Percentiles rank a stretch among this genome's conserved stretches.
These are phyloP conservation scores for Amphiprion clarkii DNA, from an alignment of 2,797 vertebrate species.

Conservation along the genomic window DNA sequence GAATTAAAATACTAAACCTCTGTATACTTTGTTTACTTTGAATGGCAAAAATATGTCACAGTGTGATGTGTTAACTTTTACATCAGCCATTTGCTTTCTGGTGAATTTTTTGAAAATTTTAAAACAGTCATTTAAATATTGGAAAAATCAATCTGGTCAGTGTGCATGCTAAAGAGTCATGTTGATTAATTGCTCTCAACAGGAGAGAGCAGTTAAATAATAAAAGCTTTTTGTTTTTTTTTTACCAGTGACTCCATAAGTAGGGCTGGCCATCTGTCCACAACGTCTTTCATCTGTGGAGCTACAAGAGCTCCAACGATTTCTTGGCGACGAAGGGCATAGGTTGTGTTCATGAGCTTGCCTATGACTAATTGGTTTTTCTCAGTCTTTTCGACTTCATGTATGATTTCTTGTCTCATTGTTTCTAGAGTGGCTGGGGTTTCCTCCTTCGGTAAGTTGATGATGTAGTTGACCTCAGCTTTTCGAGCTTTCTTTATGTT, in stretches of 20 bases:
- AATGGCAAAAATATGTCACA: slow-evolving; percentile 6
- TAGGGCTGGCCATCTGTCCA: slow-evolving; percentile 3
- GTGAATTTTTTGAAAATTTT: slow-evolving; percentile 11
- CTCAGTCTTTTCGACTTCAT: too few relatives aligned
- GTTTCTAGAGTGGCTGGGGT: slow-evolving; percentile 6
- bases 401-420: neutral
- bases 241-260: slow-evolving; percentile 23
- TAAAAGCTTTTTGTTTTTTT: neutral
- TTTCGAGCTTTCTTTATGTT: slow-evolving; percentile 37
- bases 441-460: slow-evolving; percentile 4
- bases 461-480: slow-evolving; percentile 27
- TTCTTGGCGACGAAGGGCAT: too few relatives aligned
- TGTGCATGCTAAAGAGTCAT: neutral
- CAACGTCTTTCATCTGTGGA: neutral
- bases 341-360: too few relatives aligned
- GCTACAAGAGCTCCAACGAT: neutral
- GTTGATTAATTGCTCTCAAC: too few relatives aligned
- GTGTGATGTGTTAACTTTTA: slow-evolving; percentile 1
- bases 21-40: neutral
- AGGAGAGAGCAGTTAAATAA: neutral
- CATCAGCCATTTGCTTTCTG: neutral
- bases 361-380: too few relatives aligned
- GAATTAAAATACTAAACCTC: slow-evolving; percentile 8
- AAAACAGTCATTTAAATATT: neutral
- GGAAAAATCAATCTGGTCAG: neutral